Conservation (phyloP, 2,113 vertebrate genomes). For the Oreocharis arfaki region DNA sequence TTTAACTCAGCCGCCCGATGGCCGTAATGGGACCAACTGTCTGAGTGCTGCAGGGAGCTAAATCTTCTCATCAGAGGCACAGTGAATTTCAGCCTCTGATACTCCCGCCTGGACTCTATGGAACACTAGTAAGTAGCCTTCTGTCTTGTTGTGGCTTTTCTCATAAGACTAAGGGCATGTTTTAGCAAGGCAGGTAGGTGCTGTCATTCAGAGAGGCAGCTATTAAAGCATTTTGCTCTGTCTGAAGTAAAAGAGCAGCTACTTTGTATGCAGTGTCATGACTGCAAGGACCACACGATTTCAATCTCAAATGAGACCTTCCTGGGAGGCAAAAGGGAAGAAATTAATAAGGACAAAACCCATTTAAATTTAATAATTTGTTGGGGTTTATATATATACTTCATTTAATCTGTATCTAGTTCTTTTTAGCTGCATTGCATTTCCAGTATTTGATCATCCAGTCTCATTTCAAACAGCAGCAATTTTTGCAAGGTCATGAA, state of each 20-base stretch:
- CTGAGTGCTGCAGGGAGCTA: constrained; percentile 37
- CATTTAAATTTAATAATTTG: neutral
- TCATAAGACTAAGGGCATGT: neutral
- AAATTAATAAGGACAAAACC: neutral
- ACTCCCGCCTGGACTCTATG: constrained; percentile 30
- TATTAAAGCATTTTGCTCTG: neutral
- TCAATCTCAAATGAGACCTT: neutral
- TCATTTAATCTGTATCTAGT: neutral
- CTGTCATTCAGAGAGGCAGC: neutral
- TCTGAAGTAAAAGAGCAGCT: constrained; percentile 14
- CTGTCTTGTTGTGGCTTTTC: neutral
- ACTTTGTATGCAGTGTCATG: constrained; percentile 45
- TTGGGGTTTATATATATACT: neutral
- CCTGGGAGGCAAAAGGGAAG: neutral
- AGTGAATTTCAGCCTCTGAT: neutral
- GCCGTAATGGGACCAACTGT: constrained; percentile 59
- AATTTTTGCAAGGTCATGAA: neutral
- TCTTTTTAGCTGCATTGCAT: neutral
- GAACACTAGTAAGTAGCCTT: constrained; percentile 65
- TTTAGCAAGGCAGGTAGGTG: neutral
- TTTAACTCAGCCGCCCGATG: constrained; percentile 58
- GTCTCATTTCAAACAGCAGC: neutral
- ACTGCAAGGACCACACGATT: neutral
- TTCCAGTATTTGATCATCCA: neutral
- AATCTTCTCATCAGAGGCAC: neutral